Conservation (phyloP, 1,140 invertebrate species). For the Macrostomum lignano region DNA sequence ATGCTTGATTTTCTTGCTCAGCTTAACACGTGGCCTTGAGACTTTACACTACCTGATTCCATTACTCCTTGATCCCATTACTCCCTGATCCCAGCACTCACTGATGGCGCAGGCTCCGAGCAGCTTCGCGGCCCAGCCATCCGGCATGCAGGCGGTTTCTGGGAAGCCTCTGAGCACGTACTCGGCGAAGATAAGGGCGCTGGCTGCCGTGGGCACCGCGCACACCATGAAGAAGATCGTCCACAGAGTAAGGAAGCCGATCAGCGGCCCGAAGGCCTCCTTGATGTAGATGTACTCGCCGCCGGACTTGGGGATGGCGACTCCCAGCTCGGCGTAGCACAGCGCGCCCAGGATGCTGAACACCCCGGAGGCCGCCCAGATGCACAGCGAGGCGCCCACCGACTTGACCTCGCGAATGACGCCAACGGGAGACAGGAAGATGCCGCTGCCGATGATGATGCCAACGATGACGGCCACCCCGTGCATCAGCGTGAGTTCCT, state of each 20-base stretch:
- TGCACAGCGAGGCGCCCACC: slow-evolving; percentile 43
- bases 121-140: too few relatives aligned
- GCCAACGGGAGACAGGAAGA: slow-evolving; percentile 81
- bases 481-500: slow-evolving; percentile 16
- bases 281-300: slow-evolving; percentile 88
- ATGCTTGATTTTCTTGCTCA: too few relatives aligned
- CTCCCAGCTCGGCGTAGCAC: slow-evolving; percentile 83
- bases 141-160: too few relatives aligned
- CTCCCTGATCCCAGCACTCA: too few relatives aligned
- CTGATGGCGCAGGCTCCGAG: too few relatives aligned
- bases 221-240: slow-evolving; percentile 35
- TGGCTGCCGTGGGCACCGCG: slow-evolving; percentile 80
- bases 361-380: slow-evolving; percentile 48
- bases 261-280: slow-evolving; percentile 52
- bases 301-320: slow-evolving; percentile 70
- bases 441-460: slow-evolving; percentile 43
- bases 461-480: slow-evolving; percentile 24
- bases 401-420: slow-evolving; percentile 50
- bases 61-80: too few relatives aligned
- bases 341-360: slow-evolving; percentile 46
- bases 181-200: slow-evolving; percentile 71
- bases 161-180: slow-evolving; percentile 73
- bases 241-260: slow-evolving; percentile 79
- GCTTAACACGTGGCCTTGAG: too few relatives aligned
- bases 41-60: too few relatives aligned